Conservation (phyloP, 1,140 invertebrate genomes). For the Caenorhabditis remanei region DNA sequence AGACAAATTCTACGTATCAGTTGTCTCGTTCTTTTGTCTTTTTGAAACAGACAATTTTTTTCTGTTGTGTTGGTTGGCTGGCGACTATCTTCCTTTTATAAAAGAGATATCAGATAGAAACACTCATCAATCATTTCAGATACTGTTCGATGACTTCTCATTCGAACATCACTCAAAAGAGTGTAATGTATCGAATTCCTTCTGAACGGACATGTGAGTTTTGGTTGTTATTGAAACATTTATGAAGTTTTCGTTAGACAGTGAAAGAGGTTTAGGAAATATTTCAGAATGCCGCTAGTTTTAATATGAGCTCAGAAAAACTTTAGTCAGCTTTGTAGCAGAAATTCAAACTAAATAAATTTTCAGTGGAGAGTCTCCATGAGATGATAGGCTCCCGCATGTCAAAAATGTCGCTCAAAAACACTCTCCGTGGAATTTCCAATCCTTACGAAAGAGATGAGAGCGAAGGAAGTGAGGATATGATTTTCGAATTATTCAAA, state of each 20-base stretch:
- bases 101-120: too few species aligned
- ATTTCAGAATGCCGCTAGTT: too few species aligned
- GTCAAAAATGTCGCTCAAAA: constrained; percentile 33
- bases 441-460: constrained; percentile 55
- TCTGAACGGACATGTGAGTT: constrained; percentile 29
- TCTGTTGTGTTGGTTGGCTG: too few species aligned
- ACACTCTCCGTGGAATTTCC: constrained; percentile 33
- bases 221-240: not conserved
- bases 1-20: not conserved
- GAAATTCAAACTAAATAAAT: not conserved
- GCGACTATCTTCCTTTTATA: too few species aligned
- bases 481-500: constrained; percentile 77
- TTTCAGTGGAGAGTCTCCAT: constrained; percentile 59
- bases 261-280: too few species aligned
- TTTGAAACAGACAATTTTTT: too few species aligned
- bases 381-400: constrained; percentile 16
- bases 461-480: constrained; percentile 68
- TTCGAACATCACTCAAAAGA: not conserved
- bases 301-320: too few species aligned
- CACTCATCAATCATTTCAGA: not conserved
- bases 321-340: too few species aligned
- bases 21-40: not conserved
- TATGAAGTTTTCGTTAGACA: not conserved
- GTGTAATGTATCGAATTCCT: constrained; percentile 16
- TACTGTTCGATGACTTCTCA: not conserved